Base-by-base conservation (phyloP, 1,140 invertebrate genomes). In the Meloidogyne floridensis region DNA sequence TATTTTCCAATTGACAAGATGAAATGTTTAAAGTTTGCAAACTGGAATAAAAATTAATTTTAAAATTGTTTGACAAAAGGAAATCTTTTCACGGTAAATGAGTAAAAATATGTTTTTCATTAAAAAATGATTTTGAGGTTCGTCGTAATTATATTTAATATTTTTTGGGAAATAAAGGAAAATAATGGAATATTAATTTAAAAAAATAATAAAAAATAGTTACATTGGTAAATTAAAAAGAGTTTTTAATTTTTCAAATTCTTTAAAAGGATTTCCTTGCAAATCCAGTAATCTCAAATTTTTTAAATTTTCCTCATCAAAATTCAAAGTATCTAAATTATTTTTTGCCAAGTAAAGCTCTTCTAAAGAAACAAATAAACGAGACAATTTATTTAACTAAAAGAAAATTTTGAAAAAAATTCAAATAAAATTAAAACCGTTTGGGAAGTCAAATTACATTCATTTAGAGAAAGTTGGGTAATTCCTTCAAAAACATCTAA, bases 311-410 rank as follows among this genome's bases (percentile, higher is more conserved):
- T 51, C 54, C 4, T 11, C 47, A 43, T 43, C n/a, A n/a, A 69
- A n/a, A 56, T 69, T 71, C 13, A 54, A 47, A 13, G 18, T 47
- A 10, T n/a, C 11, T 18, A 84, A 77, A n/a, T 47, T 47, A 53
- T 84, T 84, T 51, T 71, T 53, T 15, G 83, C 83, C 47, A 85
- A 53, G 53, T 85, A 81, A 65, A 84, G 56, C 54, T 84, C 83
- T 53, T 80, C 83, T 8, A 84, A 71, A 15, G 43, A 47, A n/a
- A 54, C 20, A 69, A 84, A 84, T 13, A 84, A 59, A 53, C 20
- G n/a, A 15, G 42, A 2, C 10, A n/a, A 77, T 6, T 13, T 9
- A 56, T n/a, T 77, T 56, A n/a, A 11, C 42, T 51, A 20, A 77
- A 47, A 77, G 15, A 72, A 32, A n/a, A 18, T 71, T 43, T n/a